These are phyloP conservation scores for Mylabris sibirica DNA, from an alignment of 2,888 invertebrate species.

Conservation along the genomic window DNA sequence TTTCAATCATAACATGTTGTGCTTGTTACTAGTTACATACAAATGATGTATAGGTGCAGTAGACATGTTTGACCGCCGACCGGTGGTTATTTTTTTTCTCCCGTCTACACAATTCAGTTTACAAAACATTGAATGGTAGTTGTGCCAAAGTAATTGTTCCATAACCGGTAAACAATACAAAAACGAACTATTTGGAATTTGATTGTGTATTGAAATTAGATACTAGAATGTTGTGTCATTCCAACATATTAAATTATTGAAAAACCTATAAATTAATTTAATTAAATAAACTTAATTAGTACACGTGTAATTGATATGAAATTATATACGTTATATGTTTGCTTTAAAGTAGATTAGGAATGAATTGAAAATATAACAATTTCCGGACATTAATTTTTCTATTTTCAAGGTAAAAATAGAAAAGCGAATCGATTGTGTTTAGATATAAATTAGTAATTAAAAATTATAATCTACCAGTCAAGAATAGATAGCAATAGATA, in stretches of 20 bases:
- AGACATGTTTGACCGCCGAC: conserved; percentile 1
- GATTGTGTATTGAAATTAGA: background rate
- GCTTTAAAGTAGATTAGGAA: background rate
- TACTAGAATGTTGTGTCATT: background rate
- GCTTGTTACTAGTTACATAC: conserved; percentile 17
- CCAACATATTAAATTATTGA: background rate
- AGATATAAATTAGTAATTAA: background rate
- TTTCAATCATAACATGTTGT: conserved; percentile 17
- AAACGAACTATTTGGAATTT: background rate
- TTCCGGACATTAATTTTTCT: background rate
- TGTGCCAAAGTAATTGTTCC: background rate
- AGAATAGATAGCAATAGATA: background rate
- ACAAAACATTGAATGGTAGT: background rate
- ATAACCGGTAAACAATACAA: background rate
- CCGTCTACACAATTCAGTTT: background rate
- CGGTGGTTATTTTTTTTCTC: background rate
- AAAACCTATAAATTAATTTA: background rate
- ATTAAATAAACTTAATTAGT: background rate
- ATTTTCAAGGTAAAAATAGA: background rate
- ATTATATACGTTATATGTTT: background rate
- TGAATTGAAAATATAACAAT: background rate
- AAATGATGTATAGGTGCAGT: conserved; percentile 17
- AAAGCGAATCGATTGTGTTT: background rate
- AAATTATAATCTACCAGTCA: background rate
- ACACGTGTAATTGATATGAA: background rate